Percentiles rank a stretch among this genome's conserved stretches.
These are phyloP conservation scores for Pyrgilauda ruficollis DNA, from an alignment of 2,113 vertebrate species.

Conservation along the genomic window DNA sequence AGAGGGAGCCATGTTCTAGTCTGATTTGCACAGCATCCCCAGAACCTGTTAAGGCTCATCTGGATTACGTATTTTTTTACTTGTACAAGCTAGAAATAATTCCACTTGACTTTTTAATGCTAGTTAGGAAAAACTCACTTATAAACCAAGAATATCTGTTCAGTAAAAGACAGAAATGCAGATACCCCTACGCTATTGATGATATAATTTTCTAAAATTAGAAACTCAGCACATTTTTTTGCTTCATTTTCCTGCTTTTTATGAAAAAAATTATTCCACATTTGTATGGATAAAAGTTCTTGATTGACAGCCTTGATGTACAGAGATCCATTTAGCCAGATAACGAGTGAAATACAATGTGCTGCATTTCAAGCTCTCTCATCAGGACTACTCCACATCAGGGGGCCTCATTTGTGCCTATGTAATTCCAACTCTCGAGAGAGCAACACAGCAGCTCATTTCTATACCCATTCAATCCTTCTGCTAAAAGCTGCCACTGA, in stretches of 20 bases:
- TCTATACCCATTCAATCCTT: conserved; percentile 3
- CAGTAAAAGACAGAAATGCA: not conserved
- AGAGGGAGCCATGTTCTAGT: conserved; percentile 4
- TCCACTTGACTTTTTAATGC: not conserved
- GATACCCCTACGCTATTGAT: not conserved
- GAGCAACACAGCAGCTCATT: conserved; percentile 4
- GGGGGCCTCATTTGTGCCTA: conserved; percentile 1
- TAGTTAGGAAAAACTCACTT: not conserved
- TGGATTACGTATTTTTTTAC: not conserved
- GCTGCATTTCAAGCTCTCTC: not conserved
- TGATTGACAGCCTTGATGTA: not conserved
- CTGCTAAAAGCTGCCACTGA: conserved; percentile 14
- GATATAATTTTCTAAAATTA: not conserved
- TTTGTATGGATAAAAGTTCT: not conserved
- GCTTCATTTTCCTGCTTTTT: not conserved
- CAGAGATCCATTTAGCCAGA: not conserved
- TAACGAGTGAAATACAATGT: not conserved
- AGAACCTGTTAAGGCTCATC: not conserved
- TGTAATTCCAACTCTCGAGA: not conserved
- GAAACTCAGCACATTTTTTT: not conserved
- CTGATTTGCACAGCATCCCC: not conserved
- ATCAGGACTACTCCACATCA: not conserved
- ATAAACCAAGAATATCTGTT: not conserved
- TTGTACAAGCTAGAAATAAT: not conserved
- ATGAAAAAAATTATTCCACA: not conserved